Conservation (phyloP, 2,888 invertebrate species). For the Celastrina argiolus region DNA sequence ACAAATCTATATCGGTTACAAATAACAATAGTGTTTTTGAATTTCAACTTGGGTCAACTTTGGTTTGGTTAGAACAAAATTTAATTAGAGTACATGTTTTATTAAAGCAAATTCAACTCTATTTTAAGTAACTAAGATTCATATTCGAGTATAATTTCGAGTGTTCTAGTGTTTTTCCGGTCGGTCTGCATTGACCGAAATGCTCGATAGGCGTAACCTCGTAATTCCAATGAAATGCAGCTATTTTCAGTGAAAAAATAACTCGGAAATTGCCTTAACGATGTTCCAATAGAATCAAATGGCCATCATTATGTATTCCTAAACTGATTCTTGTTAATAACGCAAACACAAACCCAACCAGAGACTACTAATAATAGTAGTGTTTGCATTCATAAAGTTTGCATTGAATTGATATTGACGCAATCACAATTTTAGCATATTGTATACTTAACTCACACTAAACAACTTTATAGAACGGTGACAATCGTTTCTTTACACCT, state of each 20-base stretch:
- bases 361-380: too few relatives aligned
- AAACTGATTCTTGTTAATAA: too few relatives aligned
- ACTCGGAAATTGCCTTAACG: background rate
- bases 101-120: background rate
- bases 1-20: too few relatives aligned
- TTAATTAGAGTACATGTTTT: background rate
- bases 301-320: too few relatives aligned
- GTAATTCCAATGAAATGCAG: background rate
- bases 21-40: background rate
- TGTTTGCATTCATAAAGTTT: too few relatives aligned
- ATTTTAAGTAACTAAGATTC: background rate
- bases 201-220: background rate
- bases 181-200: background rate
- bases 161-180: background rate
- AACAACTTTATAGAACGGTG: too few relatives aligned
- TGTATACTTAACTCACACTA: too few relatives aligned
- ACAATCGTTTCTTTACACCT: too few relatives aligned
- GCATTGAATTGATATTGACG: too few relatives aligned
- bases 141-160: background rate
- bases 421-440: too few relatives aligned
- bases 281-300: background rate
- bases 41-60: background rate
- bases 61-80: background rate
- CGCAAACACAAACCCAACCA: too few relatives aligned
- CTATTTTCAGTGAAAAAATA: background rate